Evolutionary conservation across 1,140 invertebrate species (phyloP), one percentile per base, ranked within the genome.

Genomic region (Cardiocondyla obscurior): DNA sequence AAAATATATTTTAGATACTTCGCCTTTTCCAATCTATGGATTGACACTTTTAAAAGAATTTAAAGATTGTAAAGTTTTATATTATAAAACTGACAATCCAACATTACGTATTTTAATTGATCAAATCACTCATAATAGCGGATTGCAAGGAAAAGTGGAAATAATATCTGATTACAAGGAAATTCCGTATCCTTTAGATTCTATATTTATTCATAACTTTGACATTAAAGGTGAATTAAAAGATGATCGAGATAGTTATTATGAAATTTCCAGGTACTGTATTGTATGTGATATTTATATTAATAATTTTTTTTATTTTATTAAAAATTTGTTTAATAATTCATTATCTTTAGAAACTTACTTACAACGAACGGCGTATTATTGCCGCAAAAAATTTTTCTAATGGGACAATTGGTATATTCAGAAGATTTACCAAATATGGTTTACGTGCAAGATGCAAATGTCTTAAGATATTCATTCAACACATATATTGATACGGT

Each of bases 21-120:
- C 87, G 65, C 93, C 92, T 42, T 93, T 94, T 88, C 93, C 93
- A 36, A 79, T 94, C 49, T 90, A 90, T 39, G 93, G 93, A 19
- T 64, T 93, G 57, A 85, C 79, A n/a, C 22, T 92, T 55, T 77
- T 93, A 28, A 90, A 90, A 51, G 67, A 86, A 46, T 89, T 86
- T 81, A 53, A 70, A 22, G 46, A 85, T 49, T 87, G 87, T 70
- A 65, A 88, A 72, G 83, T 77, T 72, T 83, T 94, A 53, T 93
- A 89, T 70, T 90, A 82, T 85, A 85, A 90, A 73, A 89, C 83
- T 57, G 79, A 90, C 12, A 86, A 91, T 74, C 28, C 62, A 55
- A 53, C 12, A 2, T 46, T 92, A 51, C 74, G 88, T 39, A 51
- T 57, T 57, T 76, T 90, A 12, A 89, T 93, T 65, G 69, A 89